A percentile compares a stretch with the other conserved stretches of the same genome.
These are phyloP conservation scores for Bradysia coprophila DNA, from an alignment of 1,140 invertebrate genomes.

Conservation along the genomic window DNA sequence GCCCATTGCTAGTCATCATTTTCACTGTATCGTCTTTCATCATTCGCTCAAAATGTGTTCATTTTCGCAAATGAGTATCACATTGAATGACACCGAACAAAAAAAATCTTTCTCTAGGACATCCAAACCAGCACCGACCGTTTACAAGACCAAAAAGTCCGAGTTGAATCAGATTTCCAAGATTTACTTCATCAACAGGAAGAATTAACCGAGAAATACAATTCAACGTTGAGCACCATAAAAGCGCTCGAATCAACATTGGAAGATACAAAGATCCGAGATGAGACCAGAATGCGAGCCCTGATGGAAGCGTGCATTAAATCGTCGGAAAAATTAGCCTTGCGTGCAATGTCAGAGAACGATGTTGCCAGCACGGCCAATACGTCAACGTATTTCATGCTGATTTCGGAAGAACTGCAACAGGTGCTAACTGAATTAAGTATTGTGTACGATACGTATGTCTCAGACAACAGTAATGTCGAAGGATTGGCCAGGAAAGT, in stretches of 20 bases:
- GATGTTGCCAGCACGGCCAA: slow-evolving; percentile 1
- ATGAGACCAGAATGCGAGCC: slow-evolving; percentile 1
- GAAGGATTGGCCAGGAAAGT: slow-evolving; percentile 20
- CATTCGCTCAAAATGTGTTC: too few species aligned
- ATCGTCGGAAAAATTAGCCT: slow-evolving; percentile 4
- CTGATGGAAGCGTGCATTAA: slow-evolving; percentile 4
- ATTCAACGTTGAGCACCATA: slow-evolving; percentile 1
- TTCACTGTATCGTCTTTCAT: too few species aligned
- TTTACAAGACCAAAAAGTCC: slow-evolving; percentile 33
- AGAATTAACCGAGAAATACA: slow-evolving; percentile 27
- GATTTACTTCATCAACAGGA: slow-evolving; percentile 43
- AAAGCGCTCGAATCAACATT: slow-evolving; percentile 1
- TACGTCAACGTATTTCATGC: slow-evolving; percentile 4
- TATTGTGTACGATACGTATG: slow-evolving; percentile 18
- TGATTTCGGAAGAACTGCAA: slow-evolving; percentile 4
- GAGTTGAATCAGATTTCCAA: slow-evolving; percentile 42
- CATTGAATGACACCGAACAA: too few species aligned
- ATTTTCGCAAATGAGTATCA: too few species aligned
- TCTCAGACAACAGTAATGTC: slow-evolving; percentile 15
- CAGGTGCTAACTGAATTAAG: slow-evolving; percentile 19
- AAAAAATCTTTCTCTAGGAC: too few species aligned
- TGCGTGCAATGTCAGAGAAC: slow-evolving; percentile 2
- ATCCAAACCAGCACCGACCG: too few species aligned
- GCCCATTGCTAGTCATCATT: too few species aligned
- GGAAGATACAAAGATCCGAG: slow-evolving; percentile 1